Evolutionary conservation across 2,113 vertebrate species (phyloP).

Genomic region (Candoia aspera): DNA sequence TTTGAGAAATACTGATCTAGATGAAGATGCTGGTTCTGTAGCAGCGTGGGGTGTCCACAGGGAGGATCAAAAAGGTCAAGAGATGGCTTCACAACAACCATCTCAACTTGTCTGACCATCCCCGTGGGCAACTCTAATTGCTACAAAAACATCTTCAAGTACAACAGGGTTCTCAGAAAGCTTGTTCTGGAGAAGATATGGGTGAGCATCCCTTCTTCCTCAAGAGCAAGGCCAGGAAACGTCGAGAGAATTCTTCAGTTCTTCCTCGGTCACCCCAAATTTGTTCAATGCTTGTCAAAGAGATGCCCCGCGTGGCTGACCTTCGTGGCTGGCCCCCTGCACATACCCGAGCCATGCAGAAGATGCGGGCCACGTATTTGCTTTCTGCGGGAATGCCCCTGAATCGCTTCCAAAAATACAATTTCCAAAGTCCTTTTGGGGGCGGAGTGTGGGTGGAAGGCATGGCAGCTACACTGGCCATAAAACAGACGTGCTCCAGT

Average conservation of each 20-base stretch:
- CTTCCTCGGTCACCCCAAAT: neutral
- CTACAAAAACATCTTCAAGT: neutral
- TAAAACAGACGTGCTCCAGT: neutral
- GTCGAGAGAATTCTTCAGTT: neutral
- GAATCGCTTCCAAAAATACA: neutral
- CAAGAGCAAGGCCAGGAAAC: neutral
- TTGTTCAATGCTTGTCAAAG: neutral
- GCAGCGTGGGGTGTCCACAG: neutral
- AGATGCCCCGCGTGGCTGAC: neutral
- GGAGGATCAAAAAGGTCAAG: neutral
- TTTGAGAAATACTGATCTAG: neutral
- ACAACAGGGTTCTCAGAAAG: neutral
- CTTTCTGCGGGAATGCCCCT: too few relatives aligned
- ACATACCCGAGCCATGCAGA: neutral
- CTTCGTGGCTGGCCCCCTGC: too few relatives aligned
- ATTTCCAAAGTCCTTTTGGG: neutral
- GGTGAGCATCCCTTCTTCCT: neutral
- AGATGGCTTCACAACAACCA: neutral
- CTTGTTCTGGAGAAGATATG: neutral
- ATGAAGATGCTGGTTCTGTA: neutral
- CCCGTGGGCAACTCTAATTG: neutral
- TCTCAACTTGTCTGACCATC: neutral
- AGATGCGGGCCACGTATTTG: neutral
- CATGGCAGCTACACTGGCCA: neutral
- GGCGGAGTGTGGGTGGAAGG: neutral